phyloP scores from a whole-genome alignment of 1,140 invertebrate species.

The Chelonus insularis region DNA sequence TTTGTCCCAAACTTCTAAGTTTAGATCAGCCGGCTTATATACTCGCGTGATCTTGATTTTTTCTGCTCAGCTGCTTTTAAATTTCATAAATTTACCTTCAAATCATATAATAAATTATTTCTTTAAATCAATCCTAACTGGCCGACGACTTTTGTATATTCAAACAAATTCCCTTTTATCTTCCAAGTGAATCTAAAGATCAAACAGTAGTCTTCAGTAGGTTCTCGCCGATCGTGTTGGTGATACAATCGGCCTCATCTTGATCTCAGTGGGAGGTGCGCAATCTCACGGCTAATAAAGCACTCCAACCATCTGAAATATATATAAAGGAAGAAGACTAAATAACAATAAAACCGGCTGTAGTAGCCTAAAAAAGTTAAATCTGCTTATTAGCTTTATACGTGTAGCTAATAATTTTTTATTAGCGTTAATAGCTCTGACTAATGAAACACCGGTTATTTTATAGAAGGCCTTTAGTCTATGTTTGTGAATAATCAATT shows the following conservation, averaged over 20 bases:
- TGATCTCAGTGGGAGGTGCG: conserved; percentile 23
- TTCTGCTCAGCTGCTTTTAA: background rate
- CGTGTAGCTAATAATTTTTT: background rate
- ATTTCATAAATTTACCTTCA: too few relatives aligned
- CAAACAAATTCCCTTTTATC: conserved; percentile 19
- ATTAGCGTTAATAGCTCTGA: too few relatives aligned
- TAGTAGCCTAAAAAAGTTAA: background rate
- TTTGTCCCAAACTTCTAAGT: conserved; percentile 47
- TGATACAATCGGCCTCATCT: conserved; percentile 29
- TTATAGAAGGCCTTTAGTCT: too few relatives aligned
- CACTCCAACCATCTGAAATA: conserved; percentile 2
- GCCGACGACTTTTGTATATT: too few relatives aligned
- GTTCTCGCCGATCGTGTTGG: conserved; percentile 27
- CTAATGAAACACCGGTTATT: too few relatives aligned
- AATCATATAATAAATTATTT: too few relatives aligned
- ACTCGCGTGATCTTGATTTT: background rate
- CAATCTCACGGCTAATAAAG: background rate
- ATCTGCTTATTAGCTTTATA: background rate
- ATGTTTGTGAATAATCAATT: too few relatives aligned
- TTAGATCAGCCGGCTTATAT: conserved; percentile 26
- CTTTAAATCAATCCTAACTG: too few relatives aligned
- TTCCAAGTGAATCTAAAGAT: conserved; percentile 8
- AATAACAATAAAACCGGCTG: background rate
- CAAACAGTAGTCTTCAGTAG: conserved; percentile 22
- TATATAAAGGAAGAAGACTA: background rate